Conservation (phyloP, 2,113 vertebrate species). For the Paracanthobrama guichenoti region DNA sequence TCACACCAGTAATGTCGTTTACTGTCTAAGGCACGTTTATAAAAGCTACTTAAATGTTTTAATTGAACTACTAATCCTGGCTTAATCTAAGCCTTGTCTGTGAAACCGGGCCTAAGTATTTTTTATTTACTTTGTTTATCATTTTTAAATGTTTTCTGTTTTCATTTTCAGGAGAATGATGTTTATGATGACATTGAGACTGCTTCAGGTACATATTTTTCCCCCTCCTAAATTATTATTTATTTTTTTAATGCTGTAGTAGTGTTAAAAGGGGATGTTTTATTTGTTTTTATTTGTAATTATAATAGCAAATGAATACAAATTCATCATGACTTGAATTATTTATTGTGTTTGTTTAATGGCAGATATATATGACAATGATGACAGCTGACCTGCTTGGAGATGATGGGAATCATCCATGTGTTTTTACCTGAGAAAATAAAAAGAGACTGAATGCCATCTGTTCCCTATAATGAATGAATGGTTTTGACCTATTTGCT, state of each 20-base stretch:
- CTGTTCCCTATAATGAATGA: background rate
- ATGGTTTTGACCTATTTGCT: background rate
- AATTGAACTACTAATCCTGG: too few species aligned
- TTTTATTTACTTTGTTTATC: background rate
- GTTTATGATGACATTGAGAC: constrained; percentile 82
- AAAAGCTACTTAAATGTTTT: too few species aligned
- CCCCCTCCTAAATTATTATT: background rate
- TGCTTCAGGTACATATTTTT: constrained; percentile 62
- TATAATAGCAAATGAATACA: background rate
- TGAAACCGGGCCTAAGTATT: background rate
- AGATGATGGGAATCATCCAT: background rate
- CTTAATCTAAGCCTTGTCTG: too few species aligned
- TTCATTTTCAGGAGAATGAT: constrained; percentile 75
- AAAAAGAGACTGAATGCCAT: background rate
- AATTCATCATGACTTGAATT: background rate
- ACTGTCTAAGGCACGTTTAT: too few species aligned
- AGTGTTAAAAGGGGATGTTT: background rate
- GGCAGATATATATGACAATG: constrained; percentile 77
- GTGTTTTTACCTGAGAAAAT: background rate
- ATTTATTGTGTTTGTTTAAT: constrained; percentile 23
- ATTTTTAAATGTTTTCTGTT: constrained; percentile 1
- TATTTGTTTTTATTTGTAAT: background rate
- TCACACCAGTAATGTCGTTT: too few species aligned
- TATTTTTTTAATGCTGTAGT: background rate
- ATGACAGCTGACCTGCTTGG: constrained; percentile 46